Evolutionary conservation across 2,113 vertebrate genomes (phyloP).

Genomic region (Camelus dromedarius): DNA sequence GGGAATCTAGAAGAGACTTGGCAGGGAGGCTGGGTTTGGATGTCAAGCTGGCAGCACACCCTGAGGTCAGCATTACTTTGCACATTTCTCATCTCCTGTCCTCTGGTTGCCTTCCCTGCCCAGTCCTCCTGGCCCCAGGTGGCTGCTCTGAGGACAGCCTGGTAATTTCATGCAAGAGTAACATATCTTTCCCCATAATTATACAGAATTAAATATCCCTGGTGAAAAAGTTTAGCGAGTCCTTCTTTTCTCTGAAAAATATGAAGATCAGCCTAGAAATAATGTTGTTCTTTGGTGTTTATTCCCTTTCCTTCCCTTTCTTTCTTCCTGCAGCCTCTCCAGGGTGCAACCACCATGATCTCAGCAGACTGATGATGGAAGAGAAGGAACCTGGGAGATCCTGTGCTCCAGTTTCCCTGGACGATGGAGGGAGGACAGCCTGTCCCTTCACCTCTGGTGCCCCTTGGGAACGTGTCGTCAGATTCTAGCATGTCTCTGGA

Average conservation of each 20-base stretch:
- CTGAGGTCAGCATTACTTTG: not conserved
- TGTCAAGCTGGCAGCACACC: not conserved
- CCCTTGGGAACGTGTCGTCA: constrained; percentile 78
- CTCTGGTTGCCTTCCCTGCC: not conserved
- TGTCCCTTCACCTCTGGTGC: constrained; percentile 86
- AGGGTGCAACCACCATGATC: constrained; percentile 60
- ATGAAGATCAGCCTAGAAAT: not conserved
- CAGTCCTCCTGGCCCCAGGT: not conserved
- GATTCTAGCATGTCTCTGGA: constrained; percentile 90
- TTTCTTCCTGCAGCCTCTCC: not conserved
- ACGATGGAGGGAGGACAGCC: constrained; percentile 89
- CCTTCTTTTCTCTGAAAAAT: not conserved
- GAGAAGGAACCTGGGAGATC: constrained; percentile 79
- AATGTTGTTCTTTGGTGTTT: not conserved
- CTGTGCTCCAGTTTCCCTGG: constrained; percentile 82
- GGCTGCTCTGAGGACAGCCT: not conserved
- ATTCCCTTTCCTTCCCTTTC: not conserved
- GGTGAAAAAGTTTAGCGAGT: not conserved
- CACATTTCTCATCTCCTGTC: not conserved
- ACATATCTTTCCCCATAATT: not conserved
- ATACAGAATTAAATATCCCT: not conserved
- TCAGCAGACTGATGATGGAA: constrained; percentile 78
- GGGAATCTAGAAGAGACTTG: not conserved
- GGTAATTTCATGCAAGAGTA: constrained; percentile 17
- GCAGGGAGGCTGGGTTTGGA: not conserved